Evolutionary conservation across 2,113 vertebrate species (phyloP), one percentile per base, ranked within the genome.

Genomic region (Typhlomys cinereus): DNA sequence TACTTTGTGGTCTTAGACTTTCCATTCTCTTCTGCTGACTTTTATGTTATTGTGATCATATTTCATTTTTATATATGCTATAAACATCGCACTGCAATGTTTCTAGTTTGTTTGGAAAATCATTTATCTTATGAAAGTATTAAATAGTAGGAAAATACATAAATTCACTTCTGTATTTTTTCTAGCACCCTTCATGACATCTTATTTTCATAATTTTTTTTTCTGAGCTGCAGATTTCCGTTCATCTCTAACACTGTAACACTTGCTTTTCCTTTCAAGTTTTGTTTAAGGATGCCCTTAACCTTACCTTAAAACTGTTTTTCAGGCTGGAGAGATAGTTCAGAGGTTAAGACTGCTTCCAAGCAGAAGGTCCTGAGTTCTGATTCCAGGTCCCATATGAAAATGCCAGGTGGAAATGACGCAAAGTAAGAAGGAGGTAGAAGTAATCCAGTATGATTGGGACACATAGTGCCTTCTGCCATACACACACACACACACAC

Each of bases 181-280:
- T 69, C 21, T 21, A 2, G 23, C n/a, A 31, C 4, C 70, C 70
- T 87, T 44, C 2, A 52, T 71, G 71, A 23, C 52, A 41, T 18
- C 2, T 34, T 46, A 44, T 41, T n/a, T 52, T 9, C 34, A 69
- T 21, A n/a, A n/a, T 34, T 71, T 79, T 59, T 29, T 64, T n/a
- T 84, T 93, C 75, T 75, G 81, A 75, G 27, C 41, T 39, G 76
- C 75, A 25, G 11, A 31, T 78, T 91, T 90, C 36, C 31, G 54
- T 79, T 76, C 29, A 29, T 36, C 14, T 66, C 34, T 57, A 34
- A n/a, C 15, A 29, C 23, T 25, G 4, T 73, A 52, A 11, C 36
- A 76, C 76, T 9, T 83, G 64, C 71, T 46, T 59, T 67, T n/a
- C n/a, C 11, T 66, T 74, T 57, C 39, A 78, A 18, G 20, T 84